These are phyloP conservation scores for Cartodere bifasciata DNA, from an alignment of 2,888 invertebrate species.

Conservation along the genomic window DNA sequence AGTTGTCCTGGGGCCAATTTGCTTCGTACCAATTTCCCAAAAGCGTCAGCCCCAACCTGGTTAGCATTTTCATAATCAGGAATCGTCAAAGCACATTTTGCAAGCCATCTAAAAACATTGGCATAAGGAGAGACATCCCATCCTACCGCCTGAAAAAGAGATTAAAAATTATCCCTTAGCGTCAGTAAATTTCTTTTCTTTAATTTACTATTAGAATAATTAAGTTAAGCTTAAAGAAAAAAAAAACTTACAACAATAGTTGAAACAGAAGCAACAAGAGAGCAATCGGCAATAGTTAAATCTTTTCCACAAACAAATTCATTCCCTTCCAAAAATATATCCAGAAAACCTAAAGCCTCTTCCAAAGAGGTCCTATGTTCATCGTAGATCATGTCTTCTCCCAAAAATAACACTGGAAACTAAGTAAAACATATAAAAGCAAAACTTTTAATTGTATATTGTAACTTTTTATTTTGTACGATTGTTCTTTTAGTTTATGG, in stretches of 20 bases:
- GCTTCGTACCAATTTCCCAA: slow-evolving; percentile 44
- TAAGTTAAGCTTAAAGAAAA: slow-evolving; percentile 2
- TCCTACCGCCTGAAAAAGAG: slow-evolving; percentile 40
- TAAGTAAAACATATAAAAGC: slow-evolving; percentile 26
- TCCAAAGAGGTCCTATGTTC: slow-evolving; percentile 42
- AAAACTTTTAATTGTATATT: not conserved
- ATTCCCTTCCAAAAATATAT: slow-evolving; percentile 42
- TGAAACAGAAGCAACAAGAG: slow-evolving; percentile 43
- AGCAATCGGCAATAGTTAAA: slow-evolving; percentile 52
- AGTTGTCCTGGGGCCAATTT: slow-evolving; percentile 37
- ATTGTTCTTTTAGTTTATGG: too few relatives aligned
- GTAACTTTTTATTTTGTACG: too few relatives aligned
- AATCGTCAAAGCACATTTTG: slow-evolving; percentile 40
- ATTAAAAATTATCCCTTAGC: slow-evolving; percentile 5
- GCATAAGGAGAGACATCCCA: slow-evolving; percentile 44
- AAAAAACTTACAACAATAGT: slow-evolving; percentile 40
- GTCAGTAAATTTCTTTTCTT: not conserved
- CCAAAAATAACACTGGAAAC: slow-evolving; percentile 48
- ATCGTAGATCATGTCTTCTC: slow-evolving; percentile 42
- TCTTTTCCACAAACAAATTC: slow-evolving; percentile 49
- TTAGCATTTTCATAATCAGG: slow-evolving; percentile 46
- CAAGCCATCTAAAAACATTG: slow-evolving; percentile 46
- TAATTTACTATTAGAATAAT: too few relatives aligned
- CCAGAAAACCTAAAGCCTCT: slow-evolving; percentile 45
- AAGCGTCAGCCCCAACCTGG: slow-evolving; percentile 43